Evolutionary conservation across 2,888 invertebrate genomes (phyloP).

Genomic region (Tachina fera): DNA sequence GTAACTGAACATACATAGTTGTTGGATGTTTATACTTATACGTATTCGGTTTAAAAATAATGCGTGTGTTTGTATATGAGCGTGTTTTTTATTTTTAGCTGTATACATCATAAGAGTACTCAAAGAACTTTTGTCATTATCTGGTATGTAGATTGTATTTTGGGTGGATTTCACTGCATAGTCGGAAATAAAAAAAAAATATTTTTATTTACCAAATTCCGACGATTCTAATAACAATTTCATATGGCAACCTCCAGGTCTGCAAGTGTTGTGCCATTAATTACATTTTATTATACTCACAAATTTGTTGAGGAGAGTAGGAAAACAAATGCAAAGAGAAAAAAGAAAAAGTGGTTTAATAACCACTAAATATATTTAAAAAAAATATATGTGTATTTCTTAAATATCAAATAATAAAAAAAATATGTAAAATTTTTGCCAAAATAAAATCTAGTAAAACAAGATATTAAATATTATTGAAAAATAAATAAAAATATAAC

Average conservation of each 20-base stretch:
- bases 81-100: too few relatives aligned
- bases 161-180: too few relatives aligned
- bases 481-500: constrained; percentile 6
- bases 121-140: too few relatives aligned
- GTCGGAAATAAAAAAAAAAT: too few relatives aligned
- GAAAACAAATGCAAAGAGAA: background rate
- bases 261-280: constrained; percentile 14
- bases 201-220: too few relatives aligned
- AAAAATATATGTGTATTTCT: constrained; percentile 34
- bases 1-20: too few relatives aligned
- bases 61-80: too few relatives aligned
- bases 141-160: too few relatives aligned
- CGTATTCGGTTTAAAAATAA: too few relatives aligned
- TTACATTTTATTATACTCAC: constrained; percentile 7
- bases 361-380: constrained; percentile 39
- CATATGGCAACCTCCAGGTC: background rate
- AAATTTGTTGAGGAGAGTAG: constrained; percentile 15
- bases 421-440: constrained; percentile 29
- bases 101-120: too few relatives aligned
- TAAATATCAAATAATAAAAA: constrained; percentile 39
- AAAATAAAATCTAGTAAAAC: constrained; percentile 63
- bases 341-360: constrained; percentile 60
- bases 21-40: too few relatives aligned
- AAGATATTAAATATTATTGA: constrained; percentile 44
- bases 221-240: background rate